Percentiles rank a stretch among this genome's conserved stretches.
Conservation (phyloP, 2,888 invertebrate genomes). For the Desoria tigrina region DNA sequence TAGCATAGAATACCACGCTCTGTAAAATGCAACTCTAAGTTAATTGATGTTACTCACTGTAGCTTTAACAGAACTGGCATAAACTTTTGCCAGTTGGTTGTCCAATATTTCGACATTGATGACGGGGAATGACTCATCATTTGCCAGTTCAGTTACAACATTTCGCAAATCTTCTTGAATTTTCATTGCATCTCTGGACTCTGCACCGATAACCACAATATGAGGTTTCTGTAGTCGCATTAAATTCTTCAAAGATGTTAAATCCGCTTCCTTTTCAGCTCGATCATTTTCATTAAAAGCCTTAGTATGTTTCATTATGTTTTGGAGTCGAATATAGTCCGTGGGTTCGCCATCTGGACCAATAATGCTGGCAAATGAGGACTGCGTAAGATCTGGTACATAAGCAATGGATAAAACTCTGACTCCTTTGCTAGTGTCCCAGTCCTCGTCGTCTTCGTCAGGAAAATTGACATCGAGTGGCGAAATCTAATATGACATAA, state of each 20-base stretch:
- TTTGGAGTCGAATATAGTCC: slow-evolving; percentile 84
- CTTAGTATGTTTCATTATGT: slow-evolving; percentile 79
- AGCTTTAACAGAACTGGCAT: slow-evolving; percentile 86
- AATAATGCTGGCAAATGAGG: slow-evolving; percentile 84
- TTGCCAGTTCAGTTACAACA: slow-evolving; percentile 71
- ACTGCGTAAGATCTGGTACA: slow-evolving; percentile 78
- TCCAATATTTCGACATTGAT: slow-evolving; percentile 90
- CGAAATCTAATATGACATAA: too few species aligned
- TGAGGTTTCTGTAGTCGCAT: slow-evolving; percentile 90
- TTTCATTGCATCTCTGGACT: slow-evolving; percentile 82
- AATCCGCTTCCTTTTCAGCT: slow-evolving; percentile 67
- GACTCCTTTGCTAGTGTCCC: slow-evolving; percentile 80
- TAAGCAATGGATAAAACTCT: slow-evolving; percentile 86
- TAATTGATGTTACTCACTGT: slow-evolving; percentile 58
- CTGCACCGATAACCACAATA: slow-evolving; percentile 85
- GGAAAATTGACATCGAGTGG: slow-evolving; percentile 66
- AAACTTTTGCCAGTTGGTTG: slow-evolving; percentile 89
- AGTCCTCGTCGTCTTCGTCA: slow-evolving; percentile 88
- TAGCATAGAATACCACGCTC: too few species aligned
- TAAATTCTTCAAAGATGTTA: slow-evolving; percentile 73
- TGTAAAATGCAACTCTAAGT: background rate
- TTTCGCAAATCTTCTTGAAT: slow-evolving; percentile 76
- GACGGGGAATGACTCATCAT: slow-evolving; percentile 82
- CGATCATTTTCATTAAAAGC: slow-evolving; percentile 70
- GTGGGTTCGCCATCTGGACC: slow-evolving; percentile 88